A percentile compares a stretch with the other conserved stretches of the same genome.
phyloP scores from a whole-genome alignment of 92 coral and sea anemone species.

The Porites divaricata region DNA sequence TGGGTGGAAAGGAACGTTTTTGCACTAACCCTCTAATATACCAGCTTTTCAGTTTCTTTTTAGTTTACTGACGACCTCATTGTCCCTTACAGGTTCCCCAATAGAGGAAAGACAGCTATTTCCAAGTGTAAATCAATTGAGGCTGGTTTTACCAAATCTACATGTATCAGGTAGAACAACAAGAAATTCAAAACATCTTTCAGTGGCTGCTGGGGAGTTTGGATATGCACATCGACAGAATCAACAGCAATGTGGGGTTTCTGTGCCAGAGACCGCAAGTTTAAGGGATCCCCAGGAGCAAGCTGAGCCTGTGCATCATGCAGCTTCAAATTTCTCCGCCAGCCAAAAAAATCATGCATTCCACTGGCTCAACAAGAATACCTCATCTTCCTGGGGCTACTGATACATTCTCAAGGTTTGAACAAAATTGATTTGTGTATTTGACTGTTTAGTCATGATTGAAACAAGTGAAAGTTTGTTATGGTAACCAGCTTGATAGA shows the following conservation, averaged over 20 bases:
- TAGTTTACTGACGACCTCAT: background rate
- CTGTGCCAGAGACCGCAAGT: background rate
- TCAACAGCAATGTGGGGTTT: too few relatives aligned
- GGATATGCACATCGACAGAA: too few relatives aligned
- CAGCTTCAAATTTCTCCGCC: background rate
- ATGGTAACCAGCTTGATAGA: too few relatives aligned
- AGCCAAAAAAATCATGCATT: background rate
- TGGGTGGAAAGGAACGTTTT: too few relatives aligned
- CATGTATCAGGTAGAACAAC: too few relatives aligned
- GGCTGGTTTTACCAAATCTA: too few relatives aligned
- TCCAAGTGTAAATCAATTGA: conserved; percentile 1
- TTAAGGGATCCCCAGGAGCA: conserved; percentile 17
- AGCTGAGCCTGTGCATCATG: background rate
- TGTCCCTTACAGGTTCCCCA: background rate
- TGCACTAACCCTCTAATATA: too few relatives aligned
- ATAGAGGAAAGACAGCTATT: conserved; percentile 8
- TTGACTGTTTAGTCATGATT: too few relatives aligned
- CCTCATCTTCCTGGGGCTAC: background rate
- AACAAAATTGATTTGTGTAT: background rate
- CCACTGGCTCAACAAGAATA: background rate
- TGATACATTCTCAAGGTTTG: background rate
- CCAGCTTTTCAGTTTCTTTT: too few relatives aligned
- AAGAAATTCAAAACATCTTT: too few relatives aligned
- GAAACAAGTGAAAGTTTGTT: too few relatives aligned
- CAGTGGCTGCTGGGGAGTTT: too few relatives aligned